Conservation (phyloP, 2,888 invertebrate species). For the Antheraea assamensis region DNA sequence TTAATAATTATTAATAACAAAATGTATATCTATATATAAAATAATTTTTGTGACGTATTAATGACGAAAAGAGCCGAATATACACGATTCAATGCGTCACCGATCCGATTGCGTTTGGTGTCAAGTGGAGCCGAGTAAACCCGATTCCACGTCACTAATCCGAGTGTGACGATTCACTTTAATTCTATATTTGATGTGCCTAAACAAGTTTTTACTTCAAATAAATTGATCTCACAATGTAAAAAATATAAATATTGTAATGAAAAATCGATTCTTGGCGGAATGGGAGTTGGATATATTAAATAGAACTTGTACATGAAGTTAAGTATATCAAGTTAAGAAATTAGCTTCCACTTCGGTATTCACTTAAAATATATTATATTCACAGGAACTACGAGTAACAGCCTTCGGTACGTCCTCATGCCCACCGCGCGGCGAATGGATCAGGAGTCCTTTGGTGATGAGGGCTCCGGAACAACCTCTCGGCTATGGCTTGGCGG, state of each 20-base stretch:
- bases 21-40: no score
- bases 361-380: background rate
- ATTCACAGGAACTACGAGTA: conserved; percentile 82
- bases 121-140: no score
- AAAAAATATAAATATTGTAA: background rate
- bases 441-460: conserved; percentile 86
- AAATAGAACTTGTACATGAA: no score
- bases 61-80: no score
- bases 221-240: background rate
- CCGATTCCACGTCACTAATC: no score
- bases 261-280: background rate
- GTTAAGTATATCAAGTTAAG: background rate
- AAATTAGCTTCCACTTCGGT: background rate
- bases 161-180: no score
- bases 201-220: no score
- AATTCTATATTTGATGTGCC: no score
- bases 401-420: conserved; percentile 85
- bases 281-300: background rate
- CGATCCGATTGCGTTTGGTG: no score
- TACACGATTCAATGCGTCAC: no score
- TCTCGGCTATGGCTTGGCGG: conserved; percentile 84
- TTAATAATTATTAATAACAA: no score
- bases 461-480: conserved; percentile 83
- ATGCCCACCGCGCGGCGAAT: conserved; percentile 87
- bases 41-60: no score